Base-by-base conservation (phyloP, 2,797 vertebrate genomes). In the Tapera naevia region DNA sequence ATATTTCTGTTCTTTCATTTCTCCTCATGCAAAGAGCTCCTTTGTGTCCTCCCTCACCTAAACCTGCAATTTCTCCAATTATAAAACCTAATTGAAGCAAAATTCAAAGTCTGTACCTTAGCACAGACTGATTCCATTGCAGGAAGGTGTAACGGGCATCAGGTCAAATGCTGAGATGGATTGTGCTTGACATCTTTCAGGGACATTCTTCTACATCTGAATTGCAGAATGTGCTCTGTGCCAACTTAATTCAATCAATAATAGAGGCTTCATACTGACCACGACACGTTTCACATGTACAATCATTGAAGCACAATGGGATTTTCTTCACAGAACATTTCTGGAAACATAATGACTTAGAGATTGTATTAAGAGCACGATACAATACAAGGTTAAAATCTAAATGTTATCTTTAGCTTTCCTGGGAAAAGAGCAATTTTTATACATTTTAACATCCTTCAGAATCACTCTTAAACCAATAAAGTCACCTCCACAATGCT, bases 181-280 rank as follows among this genome's bases (percentile, higher is more conserved):
- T 94, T 83, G 92, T 5, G 60, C 74, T 37, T 94, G 95, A 95
- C 96, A 90, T 88, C 78, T 93, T 94, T 84, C 89, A 85, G 92
- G 93, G 88, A 80, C 78, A 76, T 90, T 88, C 80, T 60, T 57
- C 45, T 75, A 71, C 83, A 95, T 95, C 94, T 95, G 91, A 96
- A 96, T 90, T 96, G 92, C 94, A 96, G 94, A 95, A 91, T 74
- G 92, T 94, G 92, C 86, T 94, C 83, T 73, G 64, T 94, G 92
- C 92, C 90, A 81, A 60, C 80, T 46, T 94, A 93, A 96, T 95
- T 95, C 93, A 96, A 88, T 88, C 73, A 76, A 60, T 35, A 96
- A 69, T 46, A 86, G 73, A 96, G 83, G 74, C 86, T 88, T 86
- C 89, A 90, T 61, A 94, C 89, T 94, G 94, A 93, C 91, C 94